phyloP scores from a whole-genome alignment of 2,113 vertebrate species.

The Laticauda colubrina region DNA sequence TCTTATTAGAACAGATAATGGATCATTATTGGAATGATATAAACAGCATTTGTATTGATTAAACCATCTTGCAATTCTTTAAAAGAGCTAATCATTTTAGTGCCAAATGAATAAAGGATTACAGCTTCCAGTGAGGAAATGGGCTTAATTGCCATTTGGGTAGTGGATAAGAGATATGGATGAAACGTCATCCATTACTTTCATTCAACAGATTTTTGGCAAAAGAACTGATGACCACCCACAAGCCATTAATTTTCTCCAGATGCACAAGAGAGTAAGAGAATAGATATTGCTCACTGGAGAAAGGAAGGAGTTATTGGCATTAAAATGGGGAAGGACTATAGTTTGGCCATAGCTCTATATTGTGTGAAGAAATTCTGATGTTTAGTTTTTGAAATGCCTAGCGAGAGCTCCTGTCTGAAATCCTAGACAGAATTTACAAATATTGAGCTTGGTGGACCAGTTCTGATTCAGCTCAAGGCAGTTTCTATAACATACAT shows the following conservation, averaged over 20 bases:
- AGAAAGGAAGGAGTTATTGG: neutral
- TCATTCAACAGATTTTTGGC: slow-evolving; percentile 11
- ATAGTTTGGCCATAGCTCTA: neutral
- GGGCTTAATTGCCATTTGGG: slow-evolving; percentile 45
- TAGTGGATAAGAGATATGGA: slow-evolving; percentile 20
- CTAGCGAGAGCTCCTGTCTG: neutral
- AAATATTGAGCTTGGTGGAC: neutral
- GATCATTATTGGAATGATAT: slow-evolving; percentile 60
- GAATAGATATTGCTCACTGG: neutral
- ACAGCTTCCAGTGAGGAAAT: slow-evolving; percentile 58
- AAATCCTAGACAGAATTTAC: neutral
- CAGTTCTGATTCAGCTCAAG: neutral
- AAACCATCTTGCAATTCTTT: slow-evolving; percentile 55
- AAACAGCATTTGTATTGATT: slow-evolving; percentile 68
- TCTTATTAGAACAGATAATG: slow-evolving; percentile 59
- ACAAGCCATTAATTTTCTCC: slow-evolving; percentile 4
- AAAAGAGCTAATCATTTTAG: slow-evolving; percentile 63
- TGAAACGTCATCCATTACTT: slow-evolving; percentile 25
- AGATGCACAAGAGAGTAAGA: neutral
- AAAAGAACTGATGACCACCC: slow-evolving; percentile 30
- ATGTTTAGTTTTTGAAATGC: neutral
- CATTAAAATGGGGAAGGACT: neutral
- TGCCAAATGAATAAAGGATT: slow-evolving; percentile 57
- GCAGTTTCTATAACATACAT: neutral
- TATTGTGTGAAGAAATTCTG: neutral